Conservation (phyloP, 1,140 invertebrate genomes). For the Trachelipus rathkii region DNA sequence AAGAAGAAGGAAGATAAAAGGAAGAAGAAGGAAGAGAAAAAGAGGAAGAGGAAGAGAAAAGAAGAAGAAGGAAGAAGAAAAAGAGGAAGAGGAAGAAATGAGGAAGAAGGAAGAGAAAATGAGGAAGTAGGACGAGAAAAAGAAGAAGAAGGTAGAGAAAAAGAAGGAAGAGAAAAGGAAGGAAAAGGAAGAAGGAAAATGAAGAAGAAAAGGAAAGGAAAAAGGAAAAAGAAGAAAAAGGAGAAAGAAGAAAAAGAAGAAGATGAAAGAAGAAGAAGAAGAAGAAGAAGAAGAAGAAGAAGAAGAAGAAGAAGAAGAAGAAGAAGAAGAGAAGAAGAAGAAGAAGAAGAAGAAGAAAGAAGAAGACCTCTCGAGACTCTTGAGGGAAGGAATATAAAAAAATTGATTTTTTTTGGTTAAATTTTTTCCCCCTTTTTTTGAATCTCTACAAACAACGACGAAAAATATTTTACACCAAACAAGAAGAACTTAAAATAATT, state of each 20-base stretch:
- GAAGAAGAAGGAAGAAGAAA: constrained; percentile 6
- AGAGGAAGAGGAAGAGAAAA: constrained; percentile 8
- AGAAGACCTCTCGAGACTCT: no score
- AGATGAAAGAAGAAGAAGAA: neutral
- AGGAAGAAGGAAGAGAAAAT: neutral
- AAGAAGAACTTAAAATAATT: no score
- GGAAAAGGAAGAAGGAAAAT: neutral
- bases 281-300: constrained; percentile 14
- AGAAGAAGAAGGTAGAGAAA: neutral
- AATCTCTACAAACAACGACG: no score
- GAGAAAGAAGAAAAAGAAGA: neutral
- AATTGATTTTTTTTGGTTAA: no score
- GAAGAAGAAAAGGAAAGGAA: neutral
- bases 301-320: neutral
- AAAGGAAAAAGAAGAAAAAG: neutral
- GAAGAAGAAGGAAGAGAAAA: constrained; percentile 3
- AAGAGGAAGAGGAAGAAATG: neutral
- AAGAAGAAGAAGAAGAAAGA: no score
- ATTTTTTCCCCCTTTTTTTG: no score
- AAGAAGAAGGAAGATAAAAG: no score
- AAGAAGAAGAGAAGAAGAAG: neutral
- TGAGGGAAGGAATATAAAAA: no score
- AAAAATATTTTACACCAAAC: no score
- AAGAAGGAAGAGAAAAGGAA: neutral
- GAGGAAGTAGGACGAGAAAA: neutral